Base-by-base conservation (phyloP, 1,140 invertebrate genomes). In the Trachymyrmex cornetzi region DNA sequence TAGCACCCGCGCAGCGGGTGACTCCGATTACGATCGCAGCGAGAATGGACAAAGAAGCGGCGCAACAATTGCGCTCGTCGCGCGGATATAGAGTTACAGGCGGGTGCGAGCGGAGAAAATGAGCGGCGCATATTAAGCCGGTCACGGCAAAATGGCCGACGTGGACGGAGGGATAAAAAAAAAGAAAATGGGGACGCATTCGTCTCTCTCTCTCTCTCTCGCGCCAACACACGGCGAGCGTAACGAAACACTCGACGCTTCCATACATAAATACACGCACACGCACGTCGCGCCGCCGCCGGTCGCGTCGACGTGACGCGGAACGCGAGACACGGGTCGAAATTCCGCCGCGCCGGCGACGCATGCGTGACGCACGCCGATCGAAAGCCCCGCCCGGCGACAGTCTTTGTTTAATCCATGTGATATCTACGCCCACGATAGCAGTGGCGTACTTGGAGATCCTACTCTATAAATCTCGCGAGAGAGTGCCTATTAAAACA, bases 321-420 rank as follows among this genome's bases (percentile, higher is more conserved):
- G 30, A 90, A 89, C 90, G 69, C 82, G 86, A 89, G 86, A 89
- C 90, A 66, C 82, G 86, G 89, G 86, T 92, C 87, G 91, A 92
- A 91, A 92, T 89, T 92, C 38, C 85, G 50, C 64, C 55, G 30
- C 9, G n/a, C 0, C 14, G 88, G 14, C 14, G 44, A 24, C 93
- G 93, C 91, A 86, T 88, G 93, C 93, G 93, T 64, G 77, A 66
- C 44, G 86, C 64, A 77, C 81, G 80, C 69, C 89, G 89, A 86
- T 91, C 92, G 92, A 95, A 94, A 94, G 94, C 94, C 92, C 94
- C 94, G 94, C 94, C 94, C 93, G 91, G 87, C 88, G 91, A 91
- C 90, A 90, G 91, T 89, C 93, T 94, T 94, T 94, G 93, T 95
- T 94, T 93, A 93, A 94, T 93, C 92, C 91, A 84, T 67, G 38